phyloP scores from a whole-genome alignment of 2,888 invertebrate genomes.

The Morpho deidamia region DNA sequence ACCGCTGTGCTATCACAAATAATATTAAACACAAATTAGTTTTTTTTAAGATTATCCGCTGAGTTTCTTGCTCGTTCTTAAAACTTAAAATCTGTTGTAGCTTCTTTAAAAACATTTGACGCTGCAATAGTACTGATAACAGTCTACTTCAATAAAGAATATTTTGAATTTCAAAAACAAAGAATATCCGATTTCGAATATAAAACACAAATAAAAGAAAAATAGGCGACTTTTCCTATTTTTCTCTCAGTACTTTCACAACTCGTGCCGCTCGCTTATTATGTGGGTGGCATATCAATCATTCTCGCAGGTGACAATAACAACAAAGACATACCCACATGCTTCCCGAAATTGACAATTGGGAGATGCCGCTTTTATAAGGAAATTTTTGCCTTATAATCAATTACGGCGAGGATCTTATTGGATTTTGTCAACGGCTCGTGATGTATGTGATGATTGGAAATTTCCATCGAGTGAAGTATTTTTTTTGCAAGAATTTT shows the following conservation, averaged over 20 bases:
- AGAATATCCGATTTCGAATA: background rate
- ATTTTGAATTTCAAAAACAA: too few relatives aligned
- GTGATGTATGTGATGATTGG: background rate
- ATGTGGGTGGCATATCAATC: slow-evolving; percentile 44
- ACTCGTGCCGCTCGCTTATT: slow-evolving; percentile 25
- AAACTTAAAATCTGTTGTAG: too few relatives aligned
- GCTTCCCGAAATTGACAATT: slow-evolving; percentile 24
- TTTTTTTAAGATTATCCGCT: too few relatives aligned
- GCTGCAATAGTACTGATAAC: too few relatives aligned
- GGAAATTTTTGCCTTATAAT: slow-evolving; percentile 16
- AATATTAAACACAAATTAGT: too few relatives aligned
- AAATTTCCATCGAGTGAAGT: background rate
- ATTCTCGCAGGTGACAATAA: slow-evolving; percentile 41
- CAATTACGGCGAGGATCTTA: slow-evolving; percentile 18
- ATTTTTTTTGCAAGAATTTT: too few relatives aligned
- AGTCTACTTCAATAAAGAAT: too few relatives aligned
- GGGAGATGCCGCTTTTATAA: slow-evolving; percentile 21
- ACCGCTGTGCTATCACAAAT: too few relatives aligned
- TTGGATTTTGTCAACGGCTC: slow-evolving; percentile 15
- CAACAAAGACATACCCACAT: slow-evolving; percentile 25
- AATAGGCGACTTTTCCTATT: background rate
- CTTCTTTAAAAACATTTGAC: too few relatives aligned
- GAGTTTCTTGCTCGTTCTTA: too few relatives aligned
- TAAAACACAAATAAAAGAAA: background rate
- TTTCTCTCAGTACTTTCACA: background rate